Evolutionary conservation across 2,113 vertebrate genomes (phyloP).

Genomic region (Gallinago undulata): DNA sequence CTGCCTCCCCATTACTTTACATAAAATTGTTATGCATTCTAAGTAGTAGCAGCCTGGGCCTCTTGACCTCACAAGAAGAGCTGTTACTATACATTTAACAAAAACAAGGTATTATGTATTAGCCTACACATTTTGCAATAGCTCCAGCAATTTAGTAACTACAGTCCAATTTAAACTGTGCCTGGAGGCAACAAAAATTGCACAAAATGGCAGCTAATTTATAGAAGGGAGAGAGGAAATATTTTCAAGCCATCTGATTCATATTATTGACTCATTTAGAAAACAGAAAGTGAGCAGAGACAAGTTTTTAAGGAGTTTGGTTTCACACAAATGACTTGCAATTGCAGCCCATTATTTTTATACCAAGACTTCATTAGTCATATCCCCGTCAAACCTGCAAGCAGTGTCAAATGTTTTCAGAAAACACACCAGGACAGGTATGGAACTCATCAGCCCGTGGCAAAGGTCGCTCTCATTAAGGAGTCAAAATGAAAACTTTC

Average conservation of each 20-base stretch:
- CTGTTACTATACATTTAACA: slow-evolving; percentile 80
- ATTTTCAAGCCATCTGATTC: slow-evolving; percentile 85
- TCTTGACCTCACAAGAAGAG: slow-evolving; percentile 83
- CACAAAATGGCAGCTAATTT: slow-evolving; percentile 84
- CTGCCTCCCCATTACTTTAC: slow-evolving; percentile 47
- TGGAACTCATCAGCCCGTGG: slow-evolving; percentile 97
- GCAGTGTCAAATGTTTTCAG: slow-evolving; percentile 87
- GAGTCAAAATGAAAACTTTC: slow-evolving; percentile 97
- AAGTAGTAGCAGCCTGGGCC: slow-evolving; percentile 71
- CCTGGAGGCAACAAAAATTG: slow-evolving; percentile 83
- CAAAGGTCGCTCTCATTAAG: slow-evolving; percentile 99
- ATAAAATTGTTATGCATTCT: slow-evolving; percentile 70
- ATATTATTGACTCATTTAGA: slow-evolving; percentile 85
- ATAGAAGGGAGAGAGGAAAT: slow-evolving; percentile 78
- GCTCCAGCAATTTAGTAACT: slow-evolving; percentile 80
- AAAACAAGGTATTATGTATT: slow-evolving; percentile 85
- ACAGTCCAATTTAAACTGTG: slow-evolving; percentile 81
- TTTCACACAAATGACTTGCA: slow-evolving; percentile 81
- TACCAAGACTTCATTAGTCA: slow-evolving; percentile 97
- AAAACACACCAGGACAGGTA: slow-evolving; percentile 92
- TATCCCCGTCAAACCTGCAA: slow-evolving; percentile 91
- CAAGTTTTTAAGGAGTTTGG: slow-evolving; percentile 85
- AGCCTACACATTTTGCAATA: slow-evolving; percentile 81
- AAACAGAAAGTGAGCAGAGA: slow-evolving; percentile 86
- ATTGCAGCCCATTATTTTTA: slow-evolving; percentile 96